These are phyloP conservation scores for Chaetogeoica ovagalla DNA, from an alignment of 2,888 invertebrate species.

Conservation along the genomic window DNA sequence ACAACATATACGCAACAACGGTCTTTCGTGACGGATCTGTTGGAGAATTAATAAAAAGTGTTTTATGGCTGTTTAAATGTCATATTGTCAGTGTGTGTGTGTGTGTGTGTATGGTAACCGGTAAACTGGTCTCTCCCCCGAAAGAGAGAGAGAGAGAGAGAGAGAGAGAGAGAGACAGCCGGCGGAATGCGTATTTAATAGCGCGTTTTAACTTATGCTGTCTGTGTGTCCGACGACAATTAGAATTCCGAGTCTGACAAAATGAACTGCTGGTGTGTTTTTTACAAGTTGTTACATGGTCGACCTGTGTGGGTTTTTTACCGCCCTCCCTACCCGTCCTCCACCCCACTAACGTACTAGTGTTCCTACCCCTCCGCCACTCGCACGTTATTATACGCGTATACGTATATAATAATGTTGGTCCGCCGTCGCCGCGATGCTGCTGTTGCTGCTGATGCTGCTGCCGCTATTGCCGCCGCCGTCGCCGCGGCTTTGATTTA, in stretches of 20 bases:
- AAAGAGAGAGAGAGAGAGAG: no score
- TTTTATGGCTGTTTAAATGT: slow-evolving; percentile 53
- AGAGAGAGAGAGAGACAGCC: slow-evolving; percentile 8
- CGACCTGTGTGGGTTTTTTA: slow-evolving; percentile 53
- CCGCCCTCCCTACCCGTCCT: slow-evolving; percentile 8
- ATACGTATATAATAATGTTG: slow-evolving; percentile 1
- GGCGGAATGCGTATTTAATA: slow-evolving; percentile 52
- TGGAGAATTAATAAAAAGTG: slow-evolving; percentile 53
- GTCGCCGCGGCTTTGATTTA: slow-evolving; percentile 48
- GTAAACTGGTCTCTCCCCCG: slow-evolving; percentile 51
- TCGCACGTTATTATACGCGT: neutral
- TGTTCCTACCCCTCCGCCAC: neutral
- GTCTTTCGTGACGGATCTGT: slow-evolving; percentile 50
- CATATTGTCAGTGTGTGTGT: slow-evolving; percentile 47
- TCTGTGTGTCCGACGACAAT: slow-evolving; percentile 53
- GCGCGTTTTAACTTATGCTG: slow-evolving; percentile 52
- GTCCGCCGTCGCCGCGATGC: slow-evolving; percentile 31
- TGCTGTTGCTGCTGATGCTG: slow-evolving; percentile 24
- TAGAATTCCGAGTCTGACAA: slow-evolving; percentile 53
- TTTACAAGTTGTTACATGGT: slow-evolving; percentile 53
- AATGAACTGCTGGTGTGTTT: slow-evolving; percentile 53
- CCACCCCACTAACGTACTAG: neutral
- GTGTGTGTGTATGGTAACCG: slow-evolving; percentile 35
- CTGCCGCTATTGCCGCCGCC: neutral
- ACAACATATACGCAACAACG: slow-evolving; percentile 37